Base-by-base conservation (phyloP, 2,797 vertebrate species). In the Schizopygopsis malacanthus region DNA sequence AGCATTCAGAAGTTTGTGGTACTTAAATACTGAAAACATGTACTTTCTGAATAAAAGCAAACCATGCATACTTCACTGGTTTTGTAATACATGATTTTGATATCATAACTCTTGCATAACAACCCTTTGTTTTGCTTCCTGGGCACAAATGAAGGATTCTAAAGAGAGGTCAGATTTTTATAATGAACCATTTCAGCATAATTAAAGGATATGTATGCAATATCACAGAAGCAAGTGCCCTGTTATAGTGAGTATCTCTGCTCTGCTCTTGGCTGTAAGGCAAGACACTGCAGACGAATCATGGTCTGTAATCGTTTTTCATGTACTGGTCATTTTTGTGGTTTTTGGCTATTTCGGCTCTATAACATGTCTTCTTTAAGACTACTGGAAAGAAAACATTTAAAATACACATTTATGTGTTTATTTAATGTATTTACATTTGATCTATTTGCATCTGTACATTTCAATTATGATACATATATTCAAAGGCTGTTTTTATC, bases 371-470 rank as follows among this genome's bases (percentile, higher is more conserved):
- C 6, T 65, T 73, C n/a, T 16, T 47, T 28, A 9, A 50, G 45
- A 75, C 72, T 73, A 73, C 71, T 73, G 43, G 13, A 50, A 73
- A 73, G 71, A 73, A 73, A 73, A 67, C 9, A 41, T 22, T 70
- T 70, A 22, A 41, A 67, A 41, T 41, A 70, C 18, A 22, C 18
- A 22, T 70, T 22, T 39, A 39, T 41, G 18, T 39, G 37, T 4
- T 39, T 37, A 67, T 37, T 67, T 28, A 0, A 18, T 39, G 28
- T 28, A 28, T 65, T n/a, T 10, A 59, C 20, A 33, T 65, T 65
- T 65, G 1, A 67, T 67, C 70, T 25, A 3, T 72, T 28, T 73
- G 13, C n/a, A 70, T 43, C 69, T 71, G 39, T n/a, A 71, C 0
- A n/a, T 22, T n/a, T 71, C 0, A 43, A 13, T 43, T 71, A 71